Conservation (phyloP, 2,113 vertebrate genomes). For the Carassius auratus region DNA sequence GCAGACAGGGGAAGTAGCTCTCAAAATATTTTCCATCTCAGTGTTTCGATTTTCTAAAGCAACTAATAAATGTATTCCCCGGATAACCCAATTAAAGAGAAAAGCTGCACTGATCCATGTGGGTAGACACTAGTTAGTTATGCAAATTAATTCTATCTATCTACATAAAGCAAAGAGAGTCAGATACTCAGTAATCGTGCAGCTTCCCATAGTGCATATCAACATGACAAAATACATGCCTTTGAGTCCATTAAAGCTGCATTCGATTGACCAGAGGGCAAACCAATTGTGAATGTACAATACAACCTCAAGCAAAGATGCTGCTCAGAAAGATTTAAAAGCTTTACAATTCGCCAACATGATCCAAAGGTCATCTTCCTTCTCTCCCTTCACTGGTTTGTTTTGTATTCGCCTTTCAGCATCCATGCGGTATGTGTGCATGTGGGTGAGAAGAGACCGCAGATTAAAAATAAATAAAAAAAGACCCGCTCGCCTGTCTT, state of each 20-base stretch:
- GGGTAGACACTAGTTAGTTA: conserved; percentile 73
- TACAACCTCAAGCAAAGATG: conserved; percentile 20
- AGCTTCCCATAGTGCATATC: background rate
- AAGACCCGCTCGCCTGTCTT: background rate
- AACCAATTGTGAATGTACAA: conserved; percentile 24
- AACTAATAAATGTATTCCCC: conserved; percentile 39
- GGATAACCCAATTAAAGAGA: conserved; percentile 43
- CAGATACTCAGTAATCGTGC: conserved; percentile 48
- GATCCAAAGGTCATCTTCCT: conserved; percentile 29
- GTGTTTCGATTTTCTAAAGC: conserved; percentile 4
- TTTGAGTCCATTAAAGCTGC: conserved; percentile 30
- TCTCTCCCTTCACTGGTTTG: conserved; percentile 27
- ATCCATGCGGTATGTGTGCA: background rate
- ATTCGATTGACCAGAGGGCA: conserved; percentile 26
- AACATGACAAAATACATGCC: background rate
- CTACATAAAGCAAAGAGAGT: conserved; percentile 73
- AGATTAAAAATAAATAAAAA: background rate
- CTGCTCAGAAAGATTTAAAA: conserved; percentile 14
- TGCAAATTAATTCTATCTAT: conserved; percentile 63
- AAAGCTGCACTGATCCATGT: conserved; percentile 63
- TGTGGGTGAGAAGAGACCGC: background rate
- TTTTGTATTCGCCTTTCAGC: conserved; percentile 10
- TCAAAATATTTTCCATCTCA: background rate
- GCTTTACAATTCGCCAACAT: conserved; percentile 22
- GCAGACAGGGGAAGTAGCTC: background rate